Evolutionary conservation across 2,888 invertebrate species (phyloP).

Genomic region (Xiphydria camelus): DNA sequence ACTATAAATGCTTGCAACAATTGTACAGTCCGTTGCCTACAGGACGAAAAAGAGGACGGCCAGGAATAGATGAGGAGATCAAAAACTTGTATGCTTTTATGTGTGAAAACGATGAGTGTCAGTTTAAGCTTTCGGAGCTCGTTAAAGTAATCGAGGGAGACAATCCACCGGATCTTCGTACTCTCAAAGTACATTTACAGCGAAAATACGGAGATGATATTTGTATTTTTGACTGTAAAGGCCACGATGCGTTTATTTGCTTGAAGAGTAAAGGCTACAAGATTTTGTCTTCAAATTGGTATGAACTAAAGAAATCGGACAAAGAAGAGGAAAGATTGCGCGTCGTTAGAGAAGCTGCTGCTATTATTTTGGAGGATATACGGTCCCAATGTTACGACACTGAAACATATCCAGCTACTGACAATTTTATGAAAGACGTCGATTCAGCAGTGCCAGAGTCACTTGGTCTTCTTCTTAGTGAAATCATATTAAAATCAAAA

Average conservation of each 20-base stretch:
- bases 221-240: slow-evolving; percentile 10
- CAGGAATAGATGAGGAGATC: slow-evolving; percentile 10
- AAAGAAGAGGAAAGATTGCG: slow-evolving; percentile 17
- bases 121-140: slow-evolving; percentile 18
- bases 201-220: slow-evolving; percentile 25
- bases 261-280: slow-evolving; percentile 22
- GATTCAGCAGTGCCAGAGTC: slow-evolving; percentile 8
- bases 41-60: slow-evolving; percentile 8
- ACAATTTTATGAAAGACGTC: slow-evolving; percentile 15
- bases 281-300: slow-evolving; percentile 20
- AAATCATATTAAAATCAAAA: slow-evolving; percentile 19
- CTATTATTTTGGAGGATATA: slow-evolving; percentile 23
- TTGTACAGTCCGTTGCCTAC: no score
- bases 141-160: slow-evolving; percentile 16
- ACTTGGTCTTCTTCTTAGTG: slow-evolving; percentile 17
- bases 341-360: slow-evolving; percentile 18
- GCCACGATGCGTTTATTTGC: slow-evolving; percentile 16
- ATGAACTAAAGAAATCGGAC: slow-evolving; percentile 15
- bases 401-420: slow-evolving; percentile 14
- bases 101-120: slow-evolving; percentile 17
- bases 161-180: slow-evolving; percentile 8
- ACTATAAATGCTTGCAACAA: no score
- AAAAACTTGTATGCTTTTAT: slow-evolving; percentile 10
- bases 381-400: slow-evolving; percentile 19
- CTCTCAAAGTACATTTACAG: slow-evolving; percentile 17